Conservation (phyloP, 2,113 vertebrate genomes). For the Sitta europaea region DNA sequence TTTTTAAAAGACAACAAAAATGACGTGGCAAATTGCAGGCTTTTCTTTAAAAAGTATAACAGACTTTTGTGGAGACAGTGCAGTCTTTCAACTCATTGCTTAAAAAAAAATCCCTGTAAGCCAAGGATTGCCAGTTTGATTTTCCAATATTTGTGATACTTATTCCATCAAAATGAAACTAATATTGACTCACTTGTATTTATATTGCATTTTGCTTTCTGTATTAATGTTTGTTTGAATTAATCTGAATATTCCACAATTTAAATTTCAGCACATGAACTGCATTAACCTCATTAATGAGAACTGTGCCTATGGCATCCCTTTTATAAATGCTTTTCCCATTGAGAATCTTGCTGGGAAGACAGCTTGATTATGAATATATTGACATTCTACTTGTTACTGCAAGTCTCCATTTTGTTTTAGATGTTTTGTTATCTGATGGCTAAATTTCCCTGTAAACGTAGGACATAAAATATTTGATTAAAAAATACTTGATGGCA, state of each 20-base stretch:
- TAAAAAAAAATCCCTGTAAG: neutral
- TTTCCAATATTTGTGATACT: neutral
- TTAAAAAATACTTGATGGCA: neutral
- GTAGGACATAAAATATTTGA: neutral
- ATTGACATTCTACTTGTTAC: neutral
- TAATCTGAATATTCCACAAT: neutral
- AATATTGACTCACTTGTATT: conserved; percentile 9
- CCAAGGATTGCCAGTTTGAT: neutral
- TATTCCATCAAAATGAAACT: neutral
- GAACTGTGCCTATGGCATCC: conserved; percentile 8
- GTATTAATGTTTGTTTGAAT: neutral
- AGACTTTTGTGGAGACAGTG: neutral
- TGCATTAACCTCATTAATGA: conserved; percentile 42
- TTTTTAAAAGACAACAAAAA: neutral
- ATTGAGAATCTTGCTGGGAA: conserved; percentile 22
- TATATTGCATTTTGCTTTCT: neutral
- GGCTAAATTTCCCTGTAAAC: neutral
- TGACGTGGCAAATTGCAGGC: neutral
- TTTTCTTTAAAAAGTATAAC: neutral
- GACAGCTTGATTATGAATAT: conserved; percentile 22
- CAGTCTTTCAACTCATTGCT: neutral
- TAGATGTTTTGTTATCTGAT: neutral
- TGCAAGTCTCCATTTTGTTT: neutral
- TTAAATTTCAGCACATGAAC: conserved; percentile 21
- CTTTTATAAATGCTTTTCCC: neutral